Conservation (phyloP, 2,797 vertebrate genomes). For the Sebastes trivittatus region DNA sequence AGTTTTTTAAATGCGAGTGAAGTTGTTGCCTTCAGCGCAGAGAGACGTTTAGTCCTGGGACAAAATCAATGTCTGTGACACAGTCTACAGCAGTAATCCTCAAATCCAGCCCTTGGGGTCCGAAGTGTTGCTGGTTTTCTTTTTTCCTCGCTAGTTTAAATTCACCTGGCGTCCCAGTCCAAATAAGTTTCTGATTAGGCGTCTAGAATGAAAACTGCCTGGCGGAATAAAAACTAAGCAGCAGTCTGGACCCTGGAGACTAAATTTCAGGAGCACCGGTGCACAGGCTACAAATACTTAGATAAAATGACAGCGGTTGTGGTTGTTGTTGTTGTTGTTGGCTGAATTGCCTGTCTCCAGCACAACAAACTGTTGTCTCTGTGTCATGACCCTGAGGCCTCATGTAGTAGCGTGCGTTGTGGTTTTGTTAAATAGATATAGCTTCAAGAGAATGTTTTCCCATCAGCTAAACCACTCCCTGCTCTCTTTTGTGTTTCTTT, state of each 20-base stretch:
- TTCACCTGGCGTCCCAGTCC: constrained; percentile 27
- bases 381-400: too few relatives aligned
- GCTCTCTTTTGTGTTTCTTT: background rate
- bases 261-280: background rate
- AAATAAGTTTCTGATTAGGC: constrained; percentile 36
- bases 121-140: background rate
- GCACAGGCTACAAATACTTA: constrained; percentile 3
- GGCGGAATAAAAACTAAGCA: constrained; percentile 18
- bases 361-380: too few relatives aligned
- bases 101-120: constrained; percentile 27
- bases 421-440: too few relatives aligned
- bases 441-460: too few relatives aligned
- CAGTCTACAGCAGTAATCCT: constrained; percentile 41
- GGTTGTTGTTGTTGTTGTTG: background rate
- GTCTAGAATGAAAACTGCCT: constrained; percentile 24
- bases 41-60: background rate
- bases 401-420: too few relatives aligned
- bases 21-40: constrained; percentile 24
- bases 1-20: constrained; percentile 13
- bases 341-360: background rate
- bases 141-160: constrained; percentile 15
- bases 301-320: background rate
- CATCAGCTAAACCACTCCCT: background rate
- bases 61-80: constrained; percentile 43
- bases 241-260: background rate